Base-by-base conservation (phyloP, 2,888 invertebrate genomes). In the Morpho helenor region DNA sequence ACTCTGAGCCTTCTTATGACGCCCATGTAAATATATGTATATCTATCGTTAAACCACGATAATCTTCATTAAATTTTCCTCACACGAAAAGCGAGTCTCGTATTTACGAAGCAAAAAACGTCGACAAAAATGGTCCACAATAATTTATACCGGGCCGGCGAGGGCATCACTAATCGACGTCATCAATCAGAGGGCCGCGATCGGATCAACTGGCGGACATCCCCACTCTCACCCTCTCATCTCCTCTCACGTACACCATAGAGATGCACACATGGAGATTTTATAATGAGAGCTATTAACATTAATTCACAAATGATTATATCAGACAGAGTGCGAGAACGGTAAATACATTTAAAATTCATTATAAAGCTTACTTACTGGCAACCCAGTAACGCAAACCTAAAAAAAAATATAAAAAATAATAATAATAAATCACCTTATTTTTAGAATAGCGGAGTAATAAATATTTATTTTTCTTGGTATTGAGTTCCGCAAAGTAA, bases 161-260 rank as follows among this genome's bases (percentile, higher is more conserved):
- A 82, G 84, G 85, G 84, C 87, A 86, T 86, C 89, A 85, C 87
- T 89, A 89, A 90, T 89, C 89, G 89, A 82, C 79, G 83, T 86
- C 88, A 90, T 90, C 89, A 89, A 90, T 90, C 89, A 89, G 87
- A 77, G 75, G 61, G 56, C 64, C 72, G 70, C 81, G 84, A 86
- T 86, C 84, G 83, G 87, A 87, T 87, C 87, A 80, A 83, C 83
- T 82, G 85, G 82, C 84, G 85, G 81, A 82, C 84, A 53, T 70
- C 67, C 68, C 72, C 65, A 64, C 57, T 65, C 61, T 68, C 64
- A 55, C 66, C 58, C 71, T 68, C 69, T 65, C 70, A 54, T 64
- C 52, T 42, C 56, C 63, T 66, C 54, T 49, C 54, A 53, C 50
- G 62, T 58, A 48, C 31, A 51, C 41, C 52, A 50, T 50, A 46